Evolutionary conservation across 2,797 vertebrate species (phyloP), one percentile per base, ranked within the genome.

Genomic region (Protosalanx chinensis): DNA sequence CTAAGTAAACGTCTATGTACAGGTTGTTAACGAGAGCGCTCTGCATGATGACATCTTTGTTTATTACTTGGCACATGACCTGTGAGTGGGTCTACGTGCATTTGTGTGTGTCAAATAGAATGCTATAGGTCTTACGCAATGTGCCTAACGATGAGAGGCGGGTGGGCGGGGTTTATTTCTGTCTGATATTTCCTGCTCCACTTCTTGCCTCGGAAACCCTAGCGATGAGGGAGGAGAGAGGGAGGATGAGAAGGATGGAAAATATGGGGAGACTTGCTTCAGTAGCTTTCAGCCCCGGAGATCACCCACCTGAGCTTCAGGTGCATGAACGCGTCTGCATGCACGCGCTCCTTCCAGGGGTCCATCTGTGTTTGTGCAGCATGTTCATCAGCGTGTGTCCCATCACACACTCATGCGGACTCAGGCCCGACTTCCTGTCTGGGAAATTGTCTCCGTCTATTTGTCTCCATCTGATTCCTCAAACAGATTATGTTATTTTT

Each of bases 231-330:
- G 75, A 71, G 20, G 67, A 60, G 30, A 32, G 64, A 78, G 61
- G 69, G 72, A 71, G 70, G 72, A 72, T 60, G 68, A 76, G 23
- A 60, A 72, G 74, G 27, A 41, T 64, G 68, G 61, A 49, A 71
- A 68, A 57, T 59, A 35, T 79, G 67, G 72, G 71, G 66, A 73
- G 23, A 27, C 23, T 68, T 59, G 73, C 83, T 86, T 83, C 71
- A 88, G 82, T 85, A 75, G 79, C 80, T 85, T 82, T 87, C 72
- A 82, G 81, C 76, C 79, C 85, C 82, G 89, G 76, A 84, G 80
- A 85, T 83, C 85, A 81, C 86, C 87, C 90, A 92, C 88, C 89
- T 91, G 90, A 90, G 88, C 87, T 88, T 80, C 69, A 10, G 37
- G 37, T 41, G 7, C 6, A 8, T 71, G 61, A 57, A 0, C 75